Evolutionary conservation across 2,113 vertebrate genomes (phyloP).

Genomic region (Leucopsar rothschildi): DNA sequence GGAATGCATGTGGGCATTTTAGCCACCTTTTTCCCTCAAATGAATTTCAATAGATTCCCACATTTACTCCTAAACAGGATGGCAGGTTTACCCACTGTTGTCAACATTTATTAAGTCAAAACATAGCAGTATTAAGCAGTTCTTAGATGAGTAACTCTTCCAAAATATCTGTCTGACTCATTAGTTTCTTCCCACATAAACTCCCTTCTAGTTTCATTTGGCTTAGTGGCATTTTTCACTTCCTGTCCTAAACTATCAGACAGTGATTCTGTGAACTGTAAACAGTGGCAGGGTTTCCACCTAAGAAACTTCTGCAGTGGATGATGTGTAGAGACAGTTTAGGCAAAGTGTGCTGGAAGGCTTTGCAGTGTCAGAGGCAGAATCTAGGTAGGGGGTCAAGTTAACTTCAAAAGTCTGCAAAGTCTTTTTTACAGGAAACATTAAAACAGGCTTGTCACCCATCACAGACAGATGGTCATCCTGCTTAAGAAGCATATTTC

Average conservation of each 20-base stretch:
- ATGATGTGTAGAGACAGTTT: background rate
- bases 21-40: background rate
- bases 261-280: background rate
- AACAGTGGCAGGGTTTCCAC: background rate
- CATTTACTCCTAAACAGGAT: background rate
- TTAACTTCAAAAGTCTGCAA: background rate
- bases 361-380: background rate
- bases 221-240: background rate
- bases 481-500: background rate
- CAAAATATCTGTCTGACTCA: slow-evolving; percentile 31
- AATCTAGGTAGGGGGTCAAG: background rate
- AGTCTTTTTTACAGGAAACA: background rate
- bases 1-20: background rate
- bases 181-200: slow-evolving; percentile 23
- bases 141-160: slow-evolving; percentile 30
- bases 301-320: background rate
- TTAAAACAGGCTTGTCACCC: background rate
- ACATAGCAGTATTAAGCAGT: background rate
- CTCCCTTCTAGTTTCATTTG: background rate
- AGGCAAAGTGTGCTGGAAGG: background rate
- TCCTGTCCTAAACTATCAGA: background rate
- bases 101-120: background rate
- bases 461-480: background rate
- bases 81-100: background rate
- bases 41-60: background rate